Conservation (phyloP, 2,113 vertebrate species). For the Hippocampus abdominalis region DNA sequence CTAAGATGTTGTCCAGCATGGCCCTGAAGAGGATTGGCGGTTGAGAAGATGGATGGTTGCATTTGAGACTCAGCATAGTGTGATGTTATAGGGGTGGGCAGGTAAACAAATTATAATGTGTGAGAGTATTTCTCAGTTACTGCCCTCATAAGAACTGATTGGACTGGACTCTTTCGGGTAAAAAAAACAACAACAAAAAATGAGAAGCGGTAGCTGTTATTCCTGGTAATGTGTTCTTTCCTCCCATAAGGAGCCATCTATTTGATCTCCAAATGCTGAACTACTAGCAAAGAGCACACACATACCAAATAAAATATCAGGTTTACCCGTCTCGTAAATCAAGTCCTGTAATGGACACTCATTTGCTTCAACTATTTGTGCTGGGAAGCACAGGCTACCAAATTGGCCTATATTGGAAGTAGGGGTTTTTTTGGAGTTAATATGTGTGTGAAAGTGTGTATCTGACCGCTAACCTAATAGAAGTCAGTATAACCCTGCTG, state of each 20-base stretch:
- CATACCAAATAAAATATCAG: slow-evolving; percentile 7
- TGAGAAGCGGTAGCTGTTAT: neutral
- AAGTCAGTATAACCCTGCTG: slow-evolving; percentile 70
- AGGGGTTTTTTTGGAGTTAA: slow-evolving; percentile 26
- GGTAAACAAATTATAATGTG: neutral
- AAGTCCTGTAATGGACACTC: slow-evolving; percentile 60
- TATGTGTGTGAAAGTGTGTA: slow-evolving; percentile 45
- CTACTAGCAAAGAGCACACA: neutral
- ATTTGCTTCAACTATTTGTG: slow-evolving; percentile 66
- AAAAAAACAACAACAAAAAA: neutral
- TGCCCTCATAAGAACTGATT: neutral
- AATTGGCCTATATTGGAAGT: slow-evolving; percentile 65
- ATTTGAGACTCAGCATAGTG: neutral
- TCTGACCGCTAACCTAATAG: slow-evolving; percentile 71
- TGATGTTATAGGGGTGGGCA: neutral
- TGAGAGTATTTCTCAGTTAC: neutral
- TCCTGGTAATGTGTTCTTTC: neutral
- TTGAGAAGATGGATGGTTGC: too few species aligned
- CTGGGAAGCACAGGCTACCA: slow-evolving; percentile 57
- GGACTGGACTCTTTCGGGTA: neutral
- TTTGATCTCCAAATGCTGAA: neutral
- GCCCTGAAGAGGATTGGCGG: too few species aligned
- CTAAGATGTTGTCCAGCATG: too few species aligned
- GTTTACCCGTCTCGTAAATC: slow-evolving; percentile 52
- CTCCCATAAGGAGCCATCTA: neutral